phyloP scores from a whole-genome alignment of 2,888 invertebrate genomes.

The Hermodice carunculata region DNA sequence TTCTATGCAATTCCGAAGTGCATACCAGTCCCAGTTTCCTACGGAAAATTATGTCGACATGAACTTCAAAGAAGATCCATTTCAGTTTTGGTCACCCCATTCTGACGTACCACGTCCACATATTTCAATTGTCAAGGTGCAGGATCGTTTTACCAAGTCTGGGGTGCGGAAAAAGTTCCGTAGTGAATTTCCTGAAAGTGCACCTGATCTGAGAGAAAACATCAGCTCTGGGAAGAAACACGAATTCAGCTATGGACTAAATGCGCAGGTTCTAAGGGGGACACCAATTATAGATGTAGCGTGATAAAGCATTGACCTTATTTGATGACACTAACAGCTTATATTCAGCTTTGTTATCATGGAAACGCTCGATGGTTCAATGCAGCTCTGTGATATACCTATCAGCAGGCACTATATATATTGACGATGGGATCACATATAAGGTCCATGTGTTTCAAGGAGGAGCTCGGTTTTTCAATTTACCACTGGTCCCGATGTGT shows the following conservation, averaged over 20 bases:
- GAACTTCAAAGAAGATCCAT: conserved; percentile 44
- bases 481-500: too few relatives aligned
- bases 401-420: too few relatives aligned
- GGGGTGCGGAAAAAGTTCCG: conserved; percentile 54
- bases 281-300: conserved; percentile 22
- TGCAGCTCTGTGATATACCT: too few relatives aligned
- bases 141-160: conserved; percentile 62
- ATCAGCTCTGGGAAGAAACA: conserved; percentile 62
- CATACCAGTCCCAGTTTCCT: conserved; percentile 55
- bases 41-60: conserved; percentile 42
- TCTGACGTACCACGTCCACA: conserved; percentile 58
- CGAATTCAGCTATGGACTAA: conserved; percentile 55
- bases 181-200: conserved; percentile 53
- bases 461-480: too few relatives aligned
- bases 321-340: too few relatives aligned
- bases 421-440: too few relatives aligned
- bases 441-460: too few relatives aligned
- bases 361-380: too few relatives aligned
- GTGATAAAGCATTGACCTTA: too few relatives aligned
- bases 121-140: conserved; percentile 53
- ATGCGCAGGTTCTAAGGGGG: conserved; percentile 61
- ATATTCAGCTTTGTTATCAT: too few relatives aligned
- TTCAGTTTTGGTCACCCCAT: conserved; percentile 60
- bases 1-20: conserved; percentile 34
- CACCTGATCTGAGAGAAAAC: conserved; percentile 63